These are phyloP conservation scores for Autographa pulchrina DNA, from an alignment of 2,888 invertebrate genomes.

Conservation along the genomic window DNA sequence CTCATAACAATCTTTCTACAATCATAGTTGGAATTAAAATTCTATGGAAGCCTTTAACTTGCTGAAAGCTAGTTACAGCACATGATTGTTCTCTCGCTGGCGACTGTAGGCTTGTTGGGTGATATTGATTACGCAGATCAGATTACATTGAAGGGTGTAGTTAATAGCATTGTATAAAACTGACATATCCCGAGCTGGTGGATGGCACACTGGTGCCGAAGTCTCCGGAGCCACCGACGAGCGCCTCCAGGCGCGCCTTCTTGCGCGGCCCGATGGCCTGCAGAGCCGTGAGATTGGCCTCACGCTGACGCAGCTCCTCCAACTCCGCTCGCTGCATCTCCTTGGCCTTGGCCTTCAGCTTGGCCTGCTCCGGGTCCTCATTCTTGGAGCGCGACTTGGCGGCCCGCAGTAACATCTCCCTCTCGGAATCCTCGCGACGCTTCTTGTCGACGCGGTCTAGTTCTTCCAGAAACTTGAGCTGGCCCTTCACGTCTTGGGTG, in stretches of 20 bases:
- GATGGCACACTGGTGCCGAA: slow-evolving; percentile 69
- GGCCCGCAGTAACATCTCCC: slow-evolving; percentile 97
- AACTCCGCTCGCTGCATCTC: slow-evolving; percentile 99
- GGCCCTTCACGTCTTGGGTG: slow-evolving; percentile 96
- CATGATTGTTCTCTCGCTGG: no score
- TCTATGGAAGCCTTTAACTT: no score
- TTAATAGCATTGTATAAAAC: slow-evolving; percentile 38
- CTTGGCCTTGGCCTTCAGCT: slow-evolving; percentile 96
- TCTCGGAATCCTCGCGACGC: slow-evolving; percentile 97
- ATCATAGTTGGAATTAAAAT: no score
- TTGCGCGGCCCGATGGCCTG: slow-evolving; percentile 99
- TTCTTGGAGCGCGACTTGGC: slow-evolving; percentile 98
- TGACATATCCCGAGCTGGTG: slow-evolving; percentile 67
- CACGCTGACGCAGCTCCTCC: slow-evolving; percentile 97
- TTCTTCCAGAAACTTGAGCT: slow-evolving; percentile 99
- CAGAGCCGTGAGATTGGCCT: slow-evolving; percentile 98
- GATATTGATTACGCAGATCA: no score
- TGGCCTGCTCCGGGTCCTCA: slow-evolving; percentile 99
- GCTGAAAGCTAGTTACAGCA: no score
- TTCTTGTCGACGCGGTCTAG: slow-evolving; percentile 98
- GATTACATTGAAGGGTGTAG: neutral
- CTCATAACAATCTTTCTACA: no score
- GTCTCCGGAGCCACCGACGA: slow-evolving; percentile 82
- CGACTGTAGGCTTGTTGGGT: no score
- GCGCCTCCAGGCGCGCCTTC: slow-evolving; percentile 95